Conservation (phyloP, 1,140 invertebrate genomes). For the Marisa cornuarietis region DNA sequence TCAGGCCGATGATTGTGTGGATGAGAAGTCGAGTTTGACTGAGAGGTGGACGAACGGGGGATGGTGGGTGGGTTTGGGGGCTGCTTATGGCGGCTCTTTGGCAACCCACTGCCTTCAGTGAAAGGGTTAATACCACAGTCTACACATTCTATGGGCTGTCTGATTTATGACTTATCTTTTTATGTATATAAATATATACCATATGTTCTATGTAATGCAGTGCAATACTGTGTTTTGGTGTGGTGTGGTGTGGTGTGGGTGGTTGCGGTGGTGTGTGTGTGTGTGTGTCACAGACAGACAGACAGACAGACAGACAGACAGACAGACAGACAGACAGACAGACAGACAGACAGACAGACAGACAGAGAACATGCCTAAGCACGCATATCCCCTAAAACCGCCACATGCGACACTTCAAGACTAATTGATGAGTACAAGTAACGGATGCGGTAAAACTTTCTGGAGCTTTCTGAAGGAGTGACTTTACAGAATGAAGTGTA, state of each 20-base stretch:
- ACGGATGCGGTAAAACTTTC: background rate
- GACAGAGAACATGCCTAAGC: slow-evolving; percentile 3
- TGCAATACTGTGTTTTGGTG: too few relatives aligned
- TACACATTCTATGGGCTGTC: background rate
- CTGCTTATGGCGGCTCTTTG: too few relatives aligned
- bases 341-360: slow-evolving; percentile 20
- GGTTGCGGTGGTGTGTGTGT: too few relatives aligned
- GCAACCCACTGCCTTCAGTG: background rate
- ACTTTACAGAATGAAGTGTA: background rate
- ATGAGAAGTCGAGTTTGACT: background rate
- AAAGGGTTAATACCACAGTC: background rate
- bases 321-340: slow-evolving; percentile 19
- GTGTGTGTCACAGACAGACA: too few relatives aligned
- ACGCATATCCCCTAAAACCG: background rate
- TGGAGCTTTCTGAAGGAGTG: background rate
- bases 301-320: slow-evolving; percentile 16
- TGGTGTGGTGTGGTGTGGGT: too few relatives aligned
- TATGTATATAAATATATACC: background rate
- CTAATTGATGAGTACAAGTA: background rate
- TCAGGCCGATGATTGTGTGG: background rate
- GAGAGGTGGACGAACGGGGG: background rate
- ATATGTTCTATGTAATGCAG: background rate
- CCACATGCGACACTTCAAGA: background rate
- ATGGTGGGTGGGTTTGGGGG: background rate
- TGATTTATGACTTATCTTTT: too few relatives aligned